Evolutionary conservation across 2,113 vertebrate species (phyloP), one percentile per base, ranked within the genome.

Genomic region (Eolophus roseicapilla): DNA sequence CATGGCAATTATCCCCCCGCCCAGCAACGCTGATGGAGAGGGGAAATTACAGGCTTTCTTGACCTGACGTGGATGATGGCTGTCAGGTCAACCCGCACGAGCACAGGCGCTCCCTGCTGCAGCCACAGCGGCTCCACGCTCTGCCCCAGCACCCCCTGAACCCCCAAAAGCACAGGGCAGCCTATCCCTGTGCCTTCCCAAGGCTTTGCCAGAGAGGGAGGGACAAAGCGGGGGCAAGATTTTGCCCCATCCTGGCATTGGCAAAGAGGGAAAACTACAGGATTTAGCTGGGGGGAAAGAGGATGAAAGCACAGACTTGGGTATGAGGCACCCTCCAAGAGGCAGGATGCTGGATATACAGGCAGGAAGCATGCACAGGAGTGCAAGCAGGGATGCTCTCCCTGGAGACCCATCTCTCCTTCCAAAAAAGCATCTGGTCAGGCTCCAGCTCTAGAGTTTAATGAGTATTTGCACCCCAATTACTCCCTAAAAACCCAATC

Each of bases 31-130:
- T 67, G 44, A 77, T 77, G 75, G 41, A 39, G 73, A 52, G 25
- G 25, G n/a, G 43, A 81, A 75, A 86, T 81, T n/a, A 60, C 6
- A 60, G 57, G 24, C 17, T 63, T 57, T n/a, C 25, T 29, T 55
- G 53, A 35, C 41, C 50, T 31, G 46, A 35, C 3, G 17, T 9
- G 60, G 73, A 53, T 14, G 21, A 7, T 39, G n/a, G 15, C 46
- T 16, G 7, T 24, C 28, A n/a, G 23, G 21, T 39, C 29, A 29
- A 33, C 9, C 52, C 3, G 9, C 27, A 35, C 0, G 0, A 20
- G 24, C 43, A 7, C 11, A 1, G 64, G 20, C 4, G 29, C 10
- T 69, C 19, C 28, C 33, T 0, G 2, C 15, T 9, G 33, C 31
- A 57, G 17, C 35, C 17, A 5, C 50, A 65, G 23, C 6, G 3